phyloP scores from a whole-genome alignment of 2,113 vertebrate species.

The Cyphomyrus plagiostoma region DNA sequence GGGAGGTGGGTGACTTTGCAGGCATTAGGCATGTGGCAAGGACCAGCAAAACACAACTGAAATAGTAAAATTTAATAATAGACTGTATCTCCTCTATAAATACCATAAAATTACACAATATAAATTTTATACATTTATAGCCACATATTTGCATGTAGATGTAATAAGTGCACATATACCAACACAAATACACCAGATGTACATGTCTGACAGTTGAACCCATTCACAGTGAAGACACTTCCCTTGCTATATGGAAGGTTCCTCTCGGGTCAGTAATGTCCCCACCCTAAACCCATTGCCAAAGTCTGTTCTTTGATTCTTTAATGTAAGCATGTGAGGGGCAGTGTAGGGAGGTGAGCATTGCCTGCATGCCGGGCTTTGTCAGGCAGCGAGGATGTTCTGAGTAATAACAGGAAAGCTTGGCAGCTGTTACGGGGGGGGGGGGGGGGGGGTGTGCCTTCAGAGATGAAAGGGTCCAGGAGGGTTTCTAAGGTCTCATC shows the following conservation, averaged over 20 bases:
- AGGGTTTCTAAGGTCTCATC: neutral
- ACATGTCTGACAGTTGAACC: conserved; percentile 31
- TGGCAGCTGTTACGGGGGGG: neutral
- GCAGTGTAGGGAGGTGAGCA: neutral
- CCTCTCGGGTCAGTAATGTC: conserved; percentile 26
- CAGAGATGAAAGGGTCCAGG: neutral
- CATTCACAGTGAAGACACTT: conserved; percentile 2
- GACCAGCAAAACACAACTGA: neutral
- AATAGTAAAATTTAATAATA: conserved; percentile 45
- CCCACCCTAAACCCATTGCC: neutral
- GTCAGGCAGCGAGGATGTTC: neutral
- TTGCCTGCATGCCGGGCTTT: neutral
- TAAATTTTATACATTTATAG: conserved; percentile 60
- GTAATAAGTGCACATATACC: conserved; percentile 53
- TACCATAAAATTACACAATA: conserved; percentile 56
- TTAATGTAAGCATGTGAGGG: neutral
- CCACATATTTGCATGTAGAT: conserved; percentile 53
- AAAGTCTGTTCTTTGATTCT: neutral
- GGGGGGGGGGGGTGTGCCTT: no score
- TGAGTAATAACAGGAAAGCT: neutral
- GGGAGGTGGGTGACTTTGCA: neutral
- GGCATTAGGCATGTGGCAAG: neutral
- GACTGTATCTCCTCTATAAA: conserved; percentile 52
- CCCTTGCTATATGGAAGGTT: conserved; percentile 38
- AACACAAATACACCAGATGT: conserved; percentile 50